Evolutionary conservation across 2,113 vertebrate species (phyloP).

Genomic region (Gallinago undulata): DNA sequence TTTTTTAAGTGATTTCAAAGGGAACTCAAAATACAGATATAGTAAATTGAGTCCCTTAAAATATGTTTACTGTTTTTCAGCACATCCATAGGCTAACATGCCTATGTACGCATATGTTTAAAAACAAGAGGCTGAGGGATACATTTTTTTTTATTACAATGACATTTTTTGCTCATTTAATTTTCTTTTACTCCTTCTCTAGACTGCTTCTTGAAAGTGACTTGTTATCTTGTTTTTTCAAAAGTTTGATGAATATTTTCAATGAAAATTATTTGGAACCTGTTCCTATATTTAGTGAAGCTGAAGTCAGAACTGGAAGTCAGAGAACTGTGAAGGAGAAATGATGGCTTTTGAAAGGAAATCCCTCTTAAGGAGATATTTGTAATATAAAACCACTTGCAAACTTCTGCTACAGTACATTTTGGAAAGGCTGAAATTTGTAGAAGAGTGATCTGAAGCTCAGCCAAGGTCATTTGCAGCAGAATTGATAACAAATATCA

Average conservation of each 20-base stretch:
- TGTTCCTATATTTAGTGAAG: neutral
- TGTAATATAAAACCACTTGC: neutral
- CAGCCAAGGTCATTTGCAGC: neutral
- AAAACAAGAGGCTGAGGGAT: neutral
- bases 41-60: neutral
- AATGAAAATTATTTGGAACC: neutral
- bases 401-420: neutral
- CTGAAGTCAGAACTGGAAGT: neutral
- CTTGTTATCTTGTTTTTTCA: neutral
- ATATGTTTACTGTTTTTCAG: neutral
- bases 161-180: neutral
- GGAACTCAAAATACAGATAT: neutral
- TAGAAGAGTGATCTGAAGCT: neutral
- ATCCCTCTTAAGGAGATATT: neutral
- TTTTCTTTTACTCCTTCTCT: neutral
- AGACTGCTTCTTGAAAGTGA: neutral
- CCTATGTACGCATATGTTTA: neutral
- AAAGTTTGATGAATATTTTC: neutral
- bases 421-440: neutral
- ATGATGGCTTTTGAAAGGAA: neutral
- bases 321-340: neutral
- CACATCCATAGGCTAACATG: rapidly evolving
- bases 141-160: neutral
- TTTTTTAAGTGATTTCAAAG: neutral
- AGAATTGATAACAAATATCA: slow-evolving; percentile 34